Evolutionary conservation across 23 tunicate genomes (phyloP).

Genomic region (Trididemnum miniatum): DNA sequence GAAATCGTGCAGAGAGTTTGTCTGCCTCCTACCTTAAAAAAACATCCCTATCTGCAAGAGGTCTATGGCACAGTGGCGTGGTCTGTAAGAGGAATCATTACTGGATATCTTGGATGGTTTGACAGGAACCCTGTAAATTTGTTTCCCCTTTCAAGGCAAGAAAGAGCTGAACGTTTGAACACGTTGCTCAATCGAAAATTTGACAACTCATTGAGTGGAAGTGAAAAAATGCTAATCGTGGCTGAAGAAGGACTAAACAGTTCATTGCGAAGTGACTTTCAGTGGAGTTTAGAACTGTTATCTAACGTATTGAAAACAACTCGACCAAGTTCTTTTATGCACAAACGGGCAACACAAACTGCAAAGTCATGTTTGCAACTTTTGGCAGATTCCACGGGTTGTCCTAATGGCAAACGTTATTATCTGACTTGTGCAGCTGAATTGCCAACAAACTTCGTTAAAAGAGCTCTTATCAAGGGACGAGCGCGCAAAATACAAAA

Average conservation of each 20-base stretch:
- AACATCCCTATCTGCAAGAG: constrained; percentile 67
- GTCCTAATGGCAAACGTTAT: constrained; percentile 17
- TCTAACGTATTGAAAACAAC: constrained; percentile 9
- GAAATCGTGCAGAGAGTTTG: constrained; percentile 64
- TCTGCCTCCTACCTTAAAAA: constrained; percentile 59
- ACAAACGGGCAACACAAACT: constrained; percentile 32
- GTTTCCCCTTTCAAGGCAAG: constrained; percentile 35
- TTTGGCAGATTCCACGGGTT: constrained; percentile 11
- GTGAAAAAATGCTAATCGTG: constrained; percentile 40
- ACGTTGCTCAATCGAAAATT: background rate
- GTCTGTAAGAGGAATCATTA: constrained; percentile 75
- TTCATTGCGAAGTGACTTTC: constrained; percentile 25
- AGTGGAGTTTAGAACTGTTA: constrained; percentile 75
- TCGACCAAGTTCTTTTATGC: background rate
- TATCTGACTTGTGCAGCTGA: constrained; percentile 58
- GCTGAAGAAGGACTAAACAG: constrained; percentile 29
- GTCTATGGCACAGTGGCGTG: constrained; percentile 80
- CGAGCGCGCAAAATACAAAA: background rate
- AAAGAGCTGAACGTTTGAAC: constrained; percentile 32
- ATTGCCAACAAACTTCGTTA: constrained; percentile 19
- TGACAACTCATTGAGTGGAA: background rate
- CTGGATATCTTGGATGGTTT: constrained; percentile 74
- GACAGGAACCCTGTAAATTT: constrained; percentile 66
- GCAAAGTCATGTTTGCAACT: constrained; percentile 16
- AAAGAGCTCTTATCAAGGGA: background rate